Base-by-base conservation (phyloP, 2,888 invertebrate species). In the Philopedon plagiatum region DNA sequence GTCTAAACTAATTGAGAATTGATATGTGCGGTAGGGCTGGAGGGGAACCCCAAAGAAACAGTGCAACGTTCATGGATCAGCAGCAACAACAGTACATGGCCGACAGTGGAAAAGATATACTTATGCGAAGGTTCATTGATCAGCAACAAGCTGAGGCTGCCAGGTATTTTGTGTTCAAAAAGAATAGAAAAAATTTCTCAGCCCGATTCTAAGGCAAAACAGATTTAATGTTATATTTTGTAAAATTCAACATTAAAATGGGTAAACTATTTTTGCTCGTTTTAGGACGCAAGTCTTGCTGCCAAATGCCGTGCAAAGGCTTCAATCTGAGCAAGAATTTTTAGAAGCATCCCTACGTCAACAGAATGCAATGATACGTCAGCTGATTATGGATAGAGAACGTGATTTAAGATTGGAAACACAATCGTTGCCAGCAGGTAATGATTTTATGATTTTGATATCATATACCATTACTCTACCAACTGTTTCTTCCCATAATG, bases 101-200 rank as follows among this genome's bases (percentile, higher is more conserved):
- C 3, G 91, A 92, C 76, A 92, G 91, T 78, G 95, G 95, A 0
- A 96, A 96, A 86, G 93, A 95, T 81, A 91, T 95, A 75, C 86
- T 96, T 1, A 92, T 95, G 90, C 90, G 92, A 78, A 87, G 95
- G 63, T 95, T 94, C 82, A 95, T 95, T 75, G 92, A 94, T 81
- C 95, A 95, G 83, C 94, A 92, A 81, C 83, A 84, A 77, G 78
- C 80, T 11, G 81, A 83, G 74, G 75, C 76, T 21, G 67, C 77
- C 15, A 78, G 80, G 68, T 74, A 80, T 37, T 5, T 5, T 19
- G 18, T 51, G 1, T 23, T 51, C n/a, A 21, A 49, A 15, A 11
- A 5, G 11, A 8, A 18, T 58, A 18, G 18, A 37, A 4, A 29
- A 29, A 29, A 4, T 5, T 29, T 5, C 7, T 7, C 7, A 29